These are phyloP conservation scores for Chymomyza caudatula DNA, from an alignment of 2,888 invertebrate species.

Conservation along the genomic window DNA sequence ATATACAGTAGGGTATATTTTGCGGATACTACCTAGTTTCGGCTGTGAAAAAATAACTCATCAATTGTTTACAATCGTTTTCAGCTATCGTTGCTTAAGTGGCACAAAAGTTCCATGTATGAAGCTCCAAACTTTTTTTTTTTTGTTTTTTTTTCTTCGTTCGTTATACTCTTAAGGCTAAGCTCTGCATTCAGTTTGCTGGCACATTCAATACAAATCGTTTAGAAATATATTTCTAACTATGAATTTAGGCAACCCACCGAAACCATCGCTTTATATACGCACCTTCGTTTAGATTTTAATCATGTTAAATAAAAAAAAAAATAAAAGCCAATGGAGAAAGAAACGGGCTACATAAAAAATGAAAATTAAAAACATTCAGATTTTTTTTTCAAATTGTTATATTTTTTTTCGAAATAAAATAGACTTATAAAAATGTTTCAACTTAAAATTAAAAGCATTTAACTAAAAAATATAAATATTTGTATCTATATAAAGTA, in stretches of 20 bases:
- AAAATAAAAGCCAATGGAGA: no score
- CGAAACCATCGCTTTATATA: slow-evolving; percentile 7
- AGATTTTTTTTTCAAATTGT: slow-evolving; percentile 49
- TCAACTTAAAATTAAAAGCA: slow-evolving; percentile 50
- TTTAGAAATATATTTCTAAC: neutral
- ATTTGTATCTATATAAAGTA: slow-evolving; percentile 14
- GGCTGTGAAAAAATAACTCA: neutral
- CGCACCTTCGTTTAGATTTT: neutral
- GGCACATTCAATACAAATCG: neutral
- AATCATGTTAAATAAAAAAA: slow-evolving; percentile 12
- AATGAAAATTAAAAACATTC: slow-evolving; percentile 7
- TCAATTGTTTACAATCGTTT: slow-evolving; percentile 13
- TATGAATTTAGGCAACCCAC: neutral
- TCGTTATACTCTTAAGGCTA: slow-evolving; percentile 21
- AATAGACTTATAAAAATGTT: slow-evolving; percentile 57
- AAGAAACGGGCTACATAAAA: no score
- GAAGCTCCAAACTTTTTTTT: neutral
- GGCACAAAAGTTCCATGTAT: slow-evolving; percentile 60
- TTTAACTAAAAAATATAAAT: slow-evolving; percentile 46
- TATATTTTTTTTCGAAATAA: slow-evolving; percentile 64
- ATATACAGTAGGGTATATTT: slow-evolving; percentile 18
- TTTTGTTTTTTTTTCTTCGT: slow-evolving; percentile 14
- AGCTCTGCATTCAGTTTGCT: slow-evolving; percentile 10
- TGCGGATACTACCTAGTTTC: neutral
- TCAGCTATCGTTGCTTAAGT: slow-evolving; percentile 64